Percentiles rank a stretch among this genome's conserved stretches.
Evolutionary conservation across 2,113 vertebrate species (phyloP).

Genomic region (Osmerus eperlanus): DNA sequence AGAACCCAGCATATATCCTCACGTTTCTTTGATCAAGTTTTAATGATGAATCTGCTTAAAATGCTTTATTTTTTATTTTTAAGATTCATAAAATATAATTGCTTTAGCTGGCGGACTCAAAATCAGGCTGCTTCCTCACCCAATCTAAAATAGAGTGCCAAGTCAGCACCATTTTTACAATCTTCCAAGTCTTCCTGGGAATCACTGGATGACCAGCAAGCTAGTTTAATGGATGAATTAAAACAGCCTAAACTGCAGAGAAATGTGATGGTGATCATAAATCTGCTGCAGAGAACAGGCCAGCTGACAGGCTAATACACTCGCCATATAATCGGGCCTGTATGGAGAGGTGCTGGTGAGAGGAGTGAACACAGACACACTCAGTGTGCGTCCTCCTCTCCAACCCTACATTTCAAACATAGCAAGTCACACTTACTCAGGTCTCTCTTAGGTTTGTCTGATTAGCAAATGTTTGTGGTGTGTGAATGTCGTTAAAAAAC

Average conservation of each 20-base stretch:
- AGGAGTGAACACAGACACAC: background rate
- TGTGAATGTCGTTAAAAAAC: no score
- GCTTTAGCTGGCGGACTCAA: background rate
- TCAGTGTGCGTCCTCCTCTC: background rate
- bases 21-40: conserved; percentile 48
- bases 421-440: no score
- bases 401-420: no score
- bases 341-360: no score
- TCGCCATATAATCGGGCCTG: background rate
- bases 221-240: conserved; percentile 41
- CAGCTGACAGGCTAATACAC: conserved; percentile 24
- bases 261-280: conserved; percentile 51
- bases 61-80: conserved; percentile 5
- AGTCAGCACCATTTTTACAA: conserved; percentile 37
- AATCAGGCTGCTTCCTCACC: conserved; percentile 7
- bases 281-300: conserved; percentile 30
- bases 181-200: conserved; percentile 40
- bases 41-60: conserved; percentile 34
- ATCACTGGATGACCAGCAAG: conserved; percentile 26
- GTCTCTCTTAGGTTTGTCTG: no score
- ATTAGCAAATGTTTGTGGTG: no score
- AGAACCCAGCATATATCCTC: conserved; percentile 28
- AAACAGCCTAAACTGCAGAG: conserved; percentile 36
- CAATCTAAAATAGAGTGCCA: conserved; percentile 24
- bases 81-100: conserved; percentile 35